Base-by-base conservation (phyloP, 2,113 vertebrate genomes). In the Dipodomys spectabilis region DNA sequence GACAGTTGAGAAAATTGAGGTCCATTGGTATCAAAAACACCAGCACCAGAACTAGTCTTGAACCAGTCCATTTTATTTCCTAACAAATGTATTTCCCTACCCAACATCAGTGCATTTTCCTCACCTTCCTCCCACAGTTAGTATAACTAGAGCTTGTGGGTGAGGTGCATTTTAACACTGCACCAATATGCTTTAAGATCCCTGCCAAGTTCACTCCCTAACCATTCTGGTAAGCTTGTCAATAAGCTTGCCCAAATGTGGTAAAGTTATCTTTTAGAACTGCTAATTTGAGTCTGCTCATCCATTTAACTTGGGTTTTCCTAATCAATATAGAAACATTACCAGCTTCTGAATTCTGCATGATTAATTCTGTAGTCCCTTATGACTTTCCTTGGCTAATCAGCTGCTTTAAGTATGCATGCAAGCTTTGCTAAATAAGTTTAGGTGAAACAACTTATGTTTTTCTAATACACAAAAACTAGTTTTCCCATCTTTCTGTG, bases 221-320 rank as follows among this genome's bases (percentile, higher is more conserved):
- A 64, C 35, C 80, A 83, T 72, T 65, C 86, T 92, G 27, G 73
- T 88, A 88, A 67, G 49, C 5, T 44, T 75, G 18, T 81, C 75
- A 80, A 15, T 80, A 96, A 77, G n/a, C 22, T 79, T 90, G 35
- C 9, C 73, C 86, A 82, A 79, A 32, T 62, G 44, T 75, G 39
- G 32, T 72, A 35, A 92, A 80, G 23, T 64, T 25, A 64, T 65
- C 77, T 79, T 78, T 77, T 64, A 86, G 23, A 86, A 86, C 7
- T 72, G 67, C 39, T 93, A 12, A 69, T 32, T 84, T 86, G 72
- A 90, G 11, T 74, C 57, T 69, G 74, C 72, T 68, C 68, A 64
- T 78, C 85, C 69, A 93, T 82, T 94, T 82, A 92, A 82, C 25
- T 75, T 74, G 72, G 7, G 22, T 77, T 92, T 93, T 92, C 78